A percentile compares a stretch with the other conserved stretches of the same genome.
These are phyloP conservation scores for Cheumatopsyche charites DNA, from an alignment of 1,140 invertebrate species.

Conservation along the genomic window DNA sequence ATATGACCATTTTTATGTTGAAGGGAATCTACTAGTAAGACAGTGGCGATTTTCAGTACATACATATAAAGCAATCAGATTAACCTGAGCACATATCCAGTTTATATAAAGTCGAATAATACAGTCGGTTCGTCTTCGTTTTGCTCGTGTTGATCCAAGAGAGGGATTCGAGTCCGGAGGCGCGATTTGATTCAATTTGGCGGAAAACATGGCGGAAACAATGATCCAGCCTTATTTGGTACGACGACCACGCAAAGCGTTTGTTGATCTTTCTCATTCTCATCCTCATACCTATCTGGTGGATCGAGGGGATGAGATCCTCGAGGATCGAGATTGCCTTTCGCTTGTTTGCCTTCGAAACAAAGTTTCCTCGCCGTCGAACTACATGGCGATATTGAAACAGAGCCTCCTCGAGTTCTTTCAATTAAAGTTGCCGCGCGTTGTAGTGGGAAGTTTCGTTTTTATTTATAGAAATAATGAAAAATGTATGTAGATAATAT, in stretches of 20 bases:
- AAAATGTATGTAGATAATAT: too few relatives aligned
- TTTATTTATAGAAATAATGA: too few relatives aligned
- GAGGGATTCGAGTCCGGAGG: background rate
- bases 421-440: too few relatives aligned
- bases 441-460: too few relatives aligned
- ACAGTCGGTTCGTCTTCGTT: background rate
- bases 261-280: constrained; percentile 23
- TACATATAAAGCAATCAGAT: too few relatives aligned
- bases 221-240: constrained; percentile 17
- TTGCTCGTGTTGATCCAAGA: background rate
- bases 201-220: constrained; percentile 39
- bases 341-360: background rate
- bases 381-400: background rate
- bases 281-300: background rate
- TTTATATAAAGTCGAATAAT: too few relatives aligned
- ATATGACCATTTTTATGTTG: too few relatives aligned
- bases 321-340: background rate
- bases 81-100: too few relatives aligned
- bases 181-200: constrained; percentile 48
- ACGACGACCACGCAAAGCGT: constrained; percentile 16
- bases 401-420: background rate
- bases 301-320: background rate
- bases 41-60: too few relatives aligned
- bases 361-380: background rate
- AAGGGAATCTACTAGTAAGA: too few relatives aligned